Conservation (phyloP, 2,113 vertebrate genomes). For the Urocolius indicus region DNA sequence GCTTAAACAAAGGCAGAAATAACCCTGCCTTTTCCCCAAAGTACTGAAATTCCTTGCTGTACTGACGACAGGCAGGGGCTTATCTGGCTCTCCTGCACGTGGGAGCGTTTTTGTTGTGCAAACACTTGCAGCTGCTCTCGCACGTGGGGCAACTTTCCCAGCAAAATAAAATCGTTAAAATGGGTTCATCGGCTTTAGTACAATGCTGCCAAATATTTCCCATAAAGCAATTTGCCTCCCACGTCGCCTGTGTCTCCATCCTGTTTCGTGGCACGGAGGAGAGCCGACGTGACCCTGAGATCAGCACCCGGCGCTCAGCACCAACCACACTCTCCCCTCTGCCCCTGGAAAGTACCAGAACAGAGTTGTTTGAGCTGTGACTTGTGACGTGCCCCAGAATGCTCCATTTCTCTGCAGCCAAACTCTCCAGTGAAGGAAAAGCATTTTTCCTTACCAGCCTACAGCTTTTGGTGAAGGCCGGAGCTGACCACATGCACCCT, state of each 20-base stretch:
- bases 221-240: slow-evolving; percentile 31
- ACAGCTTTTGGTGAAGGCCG: background rate
- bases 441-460: background rate
- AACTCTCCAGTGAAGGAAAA: background rate
- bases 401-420: background rate
- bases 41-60: background rate
- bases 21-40: background rate
- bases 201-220: background rate
- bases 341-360: background rate
- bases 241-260: background rate
- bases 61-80: background rate
- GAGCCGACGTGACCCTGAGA: background rate
- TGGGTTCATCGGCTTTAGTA: background rate
- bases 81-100: background rate
- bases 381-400: background rate
- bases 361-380: background rate
- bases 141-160: background rate
- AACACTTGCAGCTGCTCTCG: background rate
- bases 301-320: background rate
- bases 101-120: background rate
- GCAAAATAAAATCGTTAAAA: slow-evolving; percentile 3
- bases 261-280: background rate
- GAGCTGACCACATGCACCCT: background rate
- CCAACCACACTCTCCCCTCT: background rate
- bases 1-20: slow-evolving; percentile 27